Evolutionary conservation across 2,797 vertebrate species (phyloP).

Genomic region (Chloroceryle amazona): DNA sequence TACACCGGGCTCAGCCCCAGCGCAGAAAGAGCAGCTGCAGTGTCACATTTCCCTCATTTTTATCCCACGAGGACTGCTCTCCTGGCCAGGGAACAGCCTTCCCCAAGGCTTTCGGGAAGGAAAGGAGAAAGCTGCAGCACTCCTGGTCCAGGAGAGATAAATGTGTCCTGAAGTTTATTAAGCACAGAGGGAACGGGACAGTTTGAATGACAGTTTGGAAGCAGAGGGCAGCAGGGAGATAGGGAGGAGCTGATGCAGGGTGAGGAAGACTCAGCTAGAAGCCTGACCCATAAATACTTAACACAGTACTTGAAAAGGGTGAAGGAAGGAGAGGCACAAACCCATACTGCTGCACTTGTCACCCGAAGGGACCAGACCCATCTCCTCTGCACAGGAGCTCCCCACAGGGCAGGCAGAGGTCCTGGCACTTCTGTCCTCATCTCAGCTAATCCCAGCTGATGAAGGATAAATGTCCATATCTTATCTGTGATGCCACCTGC

Average conservation of each 20-base stretch:
- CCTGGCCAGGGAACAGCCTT: background rate
- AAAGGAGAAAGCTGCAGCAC: background rate
- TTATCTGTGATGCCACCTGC: background rate
- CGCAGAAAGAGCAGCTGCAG: background rate
- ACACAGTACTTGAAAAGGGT: background rate
- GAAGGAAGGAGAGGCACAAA: background rate
- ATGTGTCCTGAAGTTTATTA: rapidly evolving
- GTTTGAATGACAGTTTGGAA: background rate
- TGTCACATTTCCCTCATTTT: background rate
- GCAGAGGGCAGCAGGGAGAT: background rate
- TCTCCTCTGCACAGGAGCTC: background rate
- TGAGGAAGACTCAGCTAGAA: background rate
- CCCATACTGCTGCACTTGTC: no score
- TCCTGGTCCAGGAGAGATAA: background rate
- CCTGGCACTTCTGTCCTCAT: background rate
- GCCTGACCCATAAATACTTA: background rate
- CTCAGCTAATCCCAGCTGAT: background rate
- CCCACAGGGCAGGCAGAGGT: background rate
- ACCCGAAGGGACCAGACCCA: background rate
- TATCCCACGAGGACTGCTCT: rapidly evolving
- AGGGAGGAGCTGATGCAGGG: background rate
- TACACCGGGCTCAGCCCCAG: background rate
- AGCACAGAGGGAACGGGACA: background rate
- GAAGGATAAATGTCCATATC: background rate
- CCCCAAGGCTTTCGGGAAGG: rapidly evolving